A percentile compares a stretch with the other conserved stretches of the same genome.
Evolutionary conservation across 2,797 vertebrate species (phyloP).

Genomic region (Hapalemur alaotrensis): DNA sequence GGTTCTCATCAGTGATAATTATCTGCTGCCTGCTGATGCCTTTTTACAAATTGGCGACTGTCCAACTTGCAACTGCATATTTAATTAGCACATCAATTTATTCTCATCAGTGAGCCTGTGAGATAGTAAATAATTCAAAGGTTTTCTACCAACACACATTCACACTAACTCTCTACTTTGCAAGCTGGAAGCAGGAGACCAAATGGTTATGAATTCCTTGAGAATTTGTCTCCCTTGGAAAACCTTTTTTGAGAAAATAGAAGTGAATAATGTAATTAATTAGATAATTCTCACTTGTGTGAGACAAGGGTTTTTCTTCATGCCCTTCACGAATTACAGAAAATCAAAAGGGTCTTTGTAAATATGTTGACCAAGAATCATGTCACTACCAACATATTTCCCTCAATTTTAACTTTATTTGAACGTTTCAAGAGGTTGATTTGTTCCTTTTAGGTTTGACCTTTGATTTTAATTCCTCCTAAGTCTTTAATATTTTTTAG

Average conservation of each 20-base stretch:
- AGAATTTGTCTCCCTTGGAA: neutral
- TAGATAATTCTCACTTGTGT: neutral
- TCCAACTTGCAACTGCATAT: conserved; percentile 64
- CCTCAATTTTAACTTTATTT: neutral
- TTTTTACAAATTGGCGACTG: conserved; percentile 52
- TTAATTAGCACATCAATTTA: conserved; percentile 73
- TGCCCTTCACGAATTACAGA: neutral
- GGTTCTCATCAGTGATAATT: conserved; percentile 57
- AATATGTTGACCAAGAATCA: neutral
- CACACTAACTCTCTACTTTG: neutral
- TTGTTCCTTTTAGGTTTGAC: neutral
- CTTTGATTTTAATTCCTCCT: neutral
- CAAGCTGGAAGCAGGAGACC: neutral
- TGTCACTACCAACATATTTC: neutral
- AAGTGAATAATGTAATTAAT: neutral
- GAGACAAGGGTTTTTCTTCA: neutral
- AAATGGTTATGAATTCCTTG: neutral
- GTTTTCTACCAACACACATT: conserved; percentile 18
- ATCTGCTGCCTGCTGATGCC: conserved; percentile 65
- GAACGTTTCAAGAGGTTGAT: neutral
- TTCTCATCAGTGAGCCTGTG: conserved; percentile 64
- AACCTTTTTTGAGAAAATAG: neutral
- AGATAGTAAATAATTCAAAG: conserved; percentile 74
- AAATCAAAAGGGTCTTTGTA: neutral
- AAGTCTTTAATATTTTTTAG: neutral